Percentiles rank a stretch among this genome's conserved stretches.
Conservation (phyloP, 2,797 vertebrate species). For the Taeniopygia guttata region DNA sequence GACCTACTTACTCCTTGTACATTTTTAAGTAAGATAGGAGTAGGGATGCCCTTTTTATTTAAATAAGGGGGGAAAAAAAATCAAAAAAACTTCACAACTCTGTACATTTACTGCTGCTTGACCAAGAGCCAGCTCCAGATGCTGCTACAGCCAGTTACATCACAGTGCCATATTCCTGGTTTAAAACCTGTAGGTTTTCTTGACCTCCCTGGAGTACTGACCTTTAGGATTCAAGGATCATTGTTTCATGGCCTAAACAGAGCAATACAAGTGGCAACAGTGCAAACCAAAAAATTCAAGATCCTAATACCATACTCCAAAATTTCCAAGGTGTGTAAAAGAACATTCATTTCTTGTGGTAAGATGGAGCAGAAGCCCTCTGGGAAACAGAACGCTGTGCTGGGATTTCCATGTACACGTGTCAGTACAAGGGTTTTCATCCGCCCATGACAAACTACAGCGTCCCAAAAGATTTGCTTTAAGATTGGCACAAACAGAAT, state of each 20-base stretch:
- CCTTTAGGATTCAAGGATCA: not conserved
- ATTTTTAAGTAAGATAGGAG: not conserved
- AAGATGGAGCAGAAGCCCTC: not conserved
- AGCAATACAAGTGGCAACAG: not conserved
- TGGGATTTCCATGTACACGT: not conserved
- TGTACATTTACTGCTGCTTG: not conserved
- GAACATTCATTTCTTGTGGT: not conserved
- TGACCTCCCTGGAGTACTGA: not conserved
- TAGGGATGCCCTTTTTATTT: not conserved
- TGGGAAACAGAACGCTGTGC: not conserved
- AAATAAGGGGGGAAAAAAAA: not conserved
- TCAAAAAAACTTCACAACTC: not conserved
- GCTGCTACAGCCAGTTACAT: not conserved
- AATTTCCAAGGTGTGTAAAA: not conserved
- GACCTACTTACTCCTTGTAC: not conserved
- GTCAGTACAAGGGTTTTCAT: not conserved
- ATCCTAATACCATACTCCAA: not conserved
- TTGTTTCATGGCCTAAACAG: not conserved
- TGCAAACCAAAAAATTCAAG: not conserved
- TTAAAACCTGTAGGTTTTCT: not conserved
- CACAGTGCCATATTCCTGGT: not conserved
- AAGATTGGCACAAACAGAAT: not conserved
- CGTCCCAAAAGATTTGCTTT: not conserved
- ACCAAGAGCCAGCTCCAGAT: not conserved
- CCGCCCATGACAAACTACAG: not conserved